Percentiles rank a stretch among this genome's conserved stretches.
phyloP scores from a whole-genome alignment of 1,140 invertebrate genomes.

The Ceratina calcarata region DNA sequence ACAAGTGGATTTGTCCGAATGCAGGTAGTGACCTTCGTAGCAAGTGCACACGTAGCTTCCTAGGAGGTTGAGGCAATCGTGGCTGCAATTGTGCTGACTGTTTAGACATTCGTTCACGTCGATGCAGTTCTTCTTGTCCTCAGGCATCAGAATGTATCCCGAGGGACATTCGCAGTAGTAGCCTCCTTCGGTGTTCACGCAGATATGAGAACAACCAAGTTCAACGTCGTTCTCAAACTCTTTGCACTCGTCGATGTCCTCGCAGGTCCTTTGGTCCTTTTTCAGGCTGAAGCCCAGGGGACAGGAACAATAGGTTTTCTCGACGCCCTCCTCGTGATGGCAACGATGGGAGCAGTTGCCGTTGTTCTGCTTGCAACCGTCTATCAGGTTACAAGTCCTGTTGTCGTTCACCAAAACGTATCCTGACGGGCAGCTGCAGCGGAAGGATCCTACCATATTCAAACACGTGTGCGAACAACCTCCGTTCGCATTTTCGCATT shows the following conservation, averaged over 20 bases:
- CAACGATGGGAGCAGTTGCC: slow-evolving; percentile 82
- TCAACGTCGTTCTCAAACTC: slow-evolving; percentile 75
- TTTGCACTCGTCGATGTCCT: slow-evolving; percentile 90
- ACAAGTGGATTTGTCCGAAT: slow-evolving; percentile 86
- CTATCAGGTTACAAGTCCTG: slow-evolving; percentile 73
- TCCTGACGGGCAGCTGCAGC: slow-evolving; percentile 79
- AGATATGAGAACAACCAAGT: slow-evolving; percentile 78
- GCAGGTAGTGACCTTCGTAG: slow-evolving; percentile 87
- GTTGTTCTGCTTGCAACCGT: slow-evolving; percentile 76
- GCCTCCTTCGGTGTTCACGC: slow-evolving; percentile 88
- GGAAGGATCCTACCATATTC: slow-evolving; percentile 80
- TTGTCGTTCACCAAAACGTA: slow-evolving; percentile 77
- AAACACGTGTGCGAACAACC: slow-evolving; percentile 82
- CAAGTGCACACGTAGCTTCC: slow-evolving; percentile 88
- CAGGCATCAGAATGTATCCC: slow-evolving; percentile 85
- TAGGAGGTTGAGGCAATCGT: slow-evolving; percentile 84
- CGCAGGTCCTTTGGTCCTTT: slow-evolving; percentile 86
- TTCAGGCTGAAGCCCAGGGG: slow-evolving; percentile 86
- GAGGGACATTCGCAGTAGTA: slow-evolving; percentile 91
- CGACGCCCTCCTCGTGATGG: slow-evolving; percentile 82
- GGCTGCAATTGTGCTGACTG: slow-evolving; percentile 85
- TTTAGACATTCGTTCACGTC: slow-evolving; percentile 89
- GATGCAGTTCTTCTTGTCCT: slow-evolving; percentile 82
- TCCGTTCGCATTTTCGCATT: slow-evolving; percentile 81
- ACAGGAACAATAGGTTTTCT: slow-evolving; percentile 87